Evolutionary conservation across 2,888 invertebrate species (phyloP), one percentile per base, ranked within the genome.

Genomic region (Clunio marinus): DNA sequence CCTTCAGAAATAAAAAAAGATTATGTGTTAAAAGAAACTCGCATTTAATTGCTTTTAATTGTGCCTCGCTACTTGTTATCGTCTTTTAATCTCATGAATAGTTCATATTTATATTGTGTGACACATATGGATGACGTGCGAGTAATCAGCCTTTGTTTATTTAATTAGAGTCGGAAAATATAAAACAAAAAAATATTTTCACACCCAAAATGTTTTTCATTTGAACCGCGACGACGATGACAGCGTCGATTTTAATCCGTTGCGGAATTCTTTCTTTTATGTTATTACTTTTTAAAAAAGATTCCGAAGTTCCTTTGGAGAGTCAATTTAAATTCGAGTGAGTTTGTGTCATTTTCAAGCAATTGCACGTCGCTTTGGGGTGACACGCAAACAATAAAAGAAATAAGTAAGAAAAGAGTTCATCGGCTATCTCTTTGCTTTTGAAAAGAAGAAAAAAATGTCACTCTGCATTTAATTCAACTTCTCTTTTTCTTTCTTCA

Each of bases 31-130:
- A 32, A 32, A 10, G 10, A 41, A n/a, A 41, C 41, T 8, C 15
- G 13, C 15, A 62, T 62, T 62, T 41, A 41, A 41, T 62, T 62
- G 62, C 62, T 41, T 62, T 62, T 41, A 62, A 62, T 62, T 62
- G 62, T 37, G 62, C 62, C 62, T 62, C 62, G 24, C 17, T 13
- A 20, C 22, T 58, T 13, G 62, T 41, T 35, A 41, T 62, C 62
- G 37, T 41, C 41, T 24, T 41, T 41, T 62, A 62, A 62, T 62
- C 62, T 62, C 17, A 41, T 37, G 37, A 37, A 59, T 32, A 59
- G 3, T 41, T 41, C n/a, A 13, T 32, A 32, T 32, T 32, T 13
- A n/a, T n/a, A 41, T 41, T 13, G 41, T n/a, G n/a, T 41, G 13
- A 13, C 41, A 41, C 7, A n/a, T n/a, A 41, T 41, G 41, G 41